Conservation (phyloP, 2,113 vertebrate species). For the Marmota monax region DNA sequence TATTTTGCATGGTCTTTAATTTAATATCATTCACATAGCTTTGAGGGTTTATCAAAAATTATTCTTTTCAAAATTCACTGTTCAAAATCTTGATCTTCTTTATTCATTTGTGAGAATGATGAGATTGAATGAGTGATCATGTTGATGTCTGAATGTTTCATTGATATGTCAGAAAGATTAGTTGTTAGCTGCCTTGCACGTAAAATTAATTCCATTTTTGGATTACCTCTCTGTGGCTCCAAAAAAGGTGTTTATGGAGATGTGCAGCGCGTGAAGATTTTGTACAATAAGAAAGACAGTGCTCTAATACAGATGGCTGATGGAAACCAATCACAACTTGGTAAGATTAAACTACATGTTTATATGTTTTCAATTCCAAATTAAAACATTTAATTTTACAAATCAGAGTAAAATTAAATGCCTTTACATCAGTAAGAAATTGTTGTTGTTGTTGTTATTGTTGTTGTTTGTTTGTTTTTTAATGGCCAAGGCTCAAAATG, state of each 20-base stretch:
- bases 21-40: constrained; percentile 94
- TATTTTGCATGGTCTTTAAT: constrained; percentile 95
- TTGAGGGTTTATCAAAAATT: constrained; percentile 94
- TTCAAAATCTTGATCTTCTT: constrained; percentile 93
- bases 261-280: constrained; percentile 99
- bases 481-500: background rate
- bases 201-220: constrained; percentile 91
- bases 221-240: constrained; percentile 91
- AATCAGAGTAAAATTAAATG: background rate
- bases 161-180: constrained; percentile 88
- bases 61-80: constrained; percentile 94
- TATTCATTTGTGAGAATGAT: constrained; percentile 92
- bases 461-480: background rate
- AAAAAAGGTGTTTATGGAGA: constrained; percentile 98
- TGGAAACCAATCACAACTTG: constrained; percentile 97
- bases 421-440: background rate
- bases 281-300: constrained; percentile 99
- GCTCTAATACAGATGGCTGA: constrained; percentile 99
- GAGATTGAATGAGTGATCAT: constrained; percentile 88
- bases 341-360: constrained; percentile 88
- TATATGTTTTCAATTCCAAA: background rate
- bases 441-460: background rate
- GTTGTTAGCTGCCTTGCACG: constrained; percentile 85
- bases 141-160: constrained; percentile 92
- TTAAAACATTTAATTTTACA: background rate